Evolutionary conservation across 1,140 invertebrate genomes (phyloP).

Genomic region (Drosophila bipectinata): DNA sequence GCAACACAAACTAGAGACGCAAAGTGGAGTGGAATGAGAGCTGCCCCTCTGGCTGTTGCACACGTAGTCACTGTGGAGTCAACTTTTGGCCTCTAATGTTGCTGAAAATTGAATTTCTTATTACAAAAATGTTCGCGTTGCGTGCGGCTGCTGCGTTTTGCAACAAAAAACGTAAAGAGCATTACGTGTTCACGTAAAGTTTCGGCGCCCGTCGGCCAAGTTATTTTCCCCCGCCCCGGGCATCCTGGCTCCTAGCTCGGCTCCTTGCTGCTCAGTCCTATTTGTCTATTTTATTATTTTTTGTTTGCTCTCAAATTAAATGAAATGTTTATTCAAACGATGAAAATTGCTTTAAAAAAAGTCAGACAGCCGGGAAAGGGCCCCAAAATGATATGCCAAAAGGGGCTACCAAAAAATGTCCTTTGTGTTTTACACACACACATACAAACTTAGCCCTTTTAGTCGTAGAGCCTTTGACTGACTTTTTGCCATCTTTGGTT

Average conservation of each 20-base stretch:
- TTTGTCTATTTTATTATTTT: constrained; percentile 76
- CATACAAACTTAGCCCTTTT: constrained; percentile 6
- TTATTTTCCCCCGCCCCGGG: constrained; percentile 46
- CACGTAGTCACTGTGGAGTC: constrained; percentile 58
- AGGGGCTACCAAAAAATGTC: constrained; percentile 64
- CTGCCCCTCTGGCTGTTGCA: constrained; percentile 23
- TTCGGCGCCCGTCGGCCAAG: constrained; percentile 66
- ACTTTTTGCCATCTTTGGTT: constrained; percentile 76
- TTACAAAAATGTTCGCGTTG: constrained; percentile 56
- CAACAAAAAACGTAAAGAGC: constrained; percentile 41
- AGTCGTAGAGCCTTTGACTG: constrained; percentile 51
- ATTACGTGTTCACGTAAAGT: constrained; percentile 74
- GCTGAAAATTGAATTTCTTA: constrained; percentile 82
- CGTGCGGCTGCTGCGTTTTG: constrained; percentile 25
- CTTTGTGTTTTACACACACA: constrained; percentile 39
- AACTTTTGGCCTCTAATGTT: constrained; percentile 76
- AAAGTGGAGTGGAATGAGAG: background rate
- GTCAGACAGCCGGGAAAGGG: constrained; percentile 30
- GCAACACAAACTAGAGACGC: background rate
- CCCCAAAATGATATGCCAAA: constrained; percentile 63
- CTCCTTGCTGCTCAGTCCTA: constrained; percentile 15
- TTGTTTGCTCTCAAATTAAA: constrained; percentile 76
- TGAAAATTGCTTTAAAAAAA: constrained; percentile 69
- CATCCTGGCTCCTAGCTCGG: constrained; percentile 1
- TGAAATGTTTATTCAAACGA: constrained; percentile 82